Conservation (phyloP, 2,113 vertebrate species). For the Sitta europaea region DNA sequence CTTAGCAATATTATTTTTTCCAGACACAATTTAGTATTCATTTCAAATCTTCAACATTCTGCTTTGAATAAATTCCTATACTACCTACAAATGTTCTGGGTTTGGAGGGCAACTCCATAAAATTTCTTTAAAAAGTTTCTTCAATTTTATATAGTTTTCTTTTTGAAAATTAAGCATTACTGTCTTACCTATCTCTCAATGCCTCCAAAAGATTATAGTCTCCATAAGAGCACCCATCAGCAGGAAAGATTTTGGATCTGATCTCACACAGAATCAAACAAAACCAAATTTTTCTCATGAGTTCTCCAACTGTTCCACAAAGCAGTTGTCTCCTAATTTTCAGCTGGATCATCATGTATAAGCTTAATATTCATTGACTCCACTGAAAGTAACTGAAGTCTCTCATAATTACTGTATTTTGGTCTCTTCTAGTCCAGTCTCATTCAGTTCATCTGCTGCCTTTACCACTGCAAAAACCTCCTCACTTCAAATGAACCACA, state of each 20-base stretch:
- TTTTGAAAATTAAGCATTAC: neutral
- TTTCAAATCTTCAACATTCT: neutral
- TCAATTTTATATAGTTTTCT: neutral
- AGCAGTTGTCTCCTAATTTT: neutral
- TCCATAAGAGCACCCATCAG: neutral
- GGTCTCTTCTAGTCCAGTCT: neutral
- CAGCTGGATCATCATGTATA: neutral
- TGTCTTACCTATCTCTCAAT: neutral
- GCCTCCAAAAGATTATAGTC: neutral
- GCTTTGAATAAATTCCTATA: neutral
- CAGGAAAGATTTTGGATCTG: neutral
- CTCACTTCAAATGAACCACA: neutral
- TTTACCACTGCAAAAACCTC: neutral
- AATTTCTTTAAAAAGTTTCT: neutral
- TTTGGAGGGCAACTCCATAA: neutral
- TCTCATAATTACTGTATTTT: neutral
- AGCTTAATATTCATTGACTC: neutral
- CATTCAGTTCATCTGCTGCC: neutral
- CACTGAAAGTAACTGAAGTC: neutral
- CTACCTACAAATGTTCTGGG: neutral
- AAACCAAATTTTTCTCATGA: neutral
- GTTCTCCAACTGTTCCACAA: neutral
- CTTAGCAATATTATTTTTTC: neutral
- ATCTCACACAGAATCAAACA: neutral
- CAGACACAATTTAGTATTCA: neutral